phyloP scores from a whole-genome alignment of 2,113 vertebrate species.

The Chaetura pelagica region DNA sequence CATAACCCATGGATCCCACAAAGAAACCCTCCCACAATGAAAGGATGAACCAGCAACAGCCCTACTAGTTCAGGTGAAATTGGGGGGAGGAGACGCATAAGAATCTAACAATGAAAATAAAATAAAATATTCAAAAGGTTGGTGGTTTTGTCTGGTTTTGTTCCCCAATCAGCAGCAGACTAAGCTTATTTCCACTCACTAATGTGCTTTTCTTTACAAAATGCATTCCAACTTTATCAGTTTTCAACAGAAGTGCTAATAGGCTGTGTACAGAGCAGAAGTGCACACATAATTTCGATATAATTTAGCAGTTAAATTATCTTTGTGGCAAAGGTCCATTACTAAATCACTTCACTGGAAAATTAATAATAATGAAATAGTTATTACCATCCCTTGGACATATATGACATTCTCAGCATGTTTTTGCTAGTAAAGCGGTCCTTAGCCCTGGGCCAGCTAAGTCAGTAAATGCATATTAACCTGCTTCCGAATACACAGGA shows the following conservation, averaged over 20 bases:
- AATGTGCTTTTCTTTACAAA: neutral
- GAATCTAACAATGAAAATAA: neutral
- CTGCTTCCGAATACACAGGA: neutral
- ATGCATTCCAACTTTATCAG: constrained; percentile 8
- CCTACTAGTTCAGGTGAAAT: neutral
- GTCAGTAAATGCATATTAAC: neutral
- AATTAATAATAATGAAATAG: constrained; percentile 25
- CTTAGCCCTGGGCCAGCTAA: neutral
- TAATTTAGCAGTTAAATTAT: constrained; percentile 30
- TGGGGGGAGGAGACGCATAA: neutral
- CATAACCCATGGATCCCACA: neutral
- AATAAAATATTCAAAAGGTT: neutral
- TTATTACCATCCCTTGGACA: neutral
- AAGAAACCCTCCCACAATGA: neutral
- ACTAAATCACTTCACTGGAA: constrained; percentile 19
- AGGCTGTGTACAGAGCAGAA: neutral
- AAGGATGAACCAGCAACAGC: neutral
- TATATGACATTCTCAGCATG: neutral
- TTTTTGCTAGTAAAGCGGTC: constrained; percentile 15
- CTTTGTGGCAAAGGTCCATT: neutral
- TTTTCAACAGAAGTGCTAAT: constrained; percentile 1
- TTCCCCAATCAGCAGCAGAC: neutral
- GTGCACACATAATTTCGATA: neutral
- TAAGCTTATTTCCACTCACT: neutral
- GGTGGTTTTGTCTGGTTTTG: too few species aligned